phyloP scores from a whole-genome alignment of 2,797 vertebrate genomes.

The Halcyon leucocephala region DNA sequence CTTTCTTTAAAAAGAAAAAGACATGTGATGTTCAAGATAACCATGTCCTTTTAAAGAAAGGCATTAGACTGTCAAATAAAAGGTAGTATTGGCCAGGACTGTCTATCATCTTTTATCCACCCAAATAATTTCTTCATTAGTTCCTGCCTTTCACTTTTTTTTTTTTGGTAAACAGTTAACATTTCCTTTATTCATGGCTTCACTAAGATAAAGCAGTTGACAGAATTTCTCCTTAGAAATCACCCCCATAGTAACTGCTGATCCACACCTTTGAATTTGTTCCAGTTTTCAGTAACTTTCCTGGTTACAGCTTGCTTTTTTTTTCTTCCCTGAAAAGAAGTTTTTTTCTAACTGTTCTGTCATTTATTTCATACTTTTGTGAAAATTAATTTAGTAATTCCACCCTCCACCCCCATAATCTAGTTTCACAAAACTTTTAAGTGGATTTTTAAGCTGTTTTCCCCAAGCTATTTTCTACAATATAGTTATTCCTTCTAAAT shows the following conservation, averaged over 20 bases:
- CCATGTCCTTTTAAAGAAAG: background rate
- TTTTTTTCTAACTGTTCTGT: background rate
- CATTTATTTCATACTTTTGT: background rate
- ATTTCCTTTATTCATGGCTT: background rate
- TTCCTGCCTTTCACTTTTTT: background rate
- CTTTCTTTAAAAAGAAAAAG: background rate
- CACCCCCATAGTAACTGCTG: background rate
- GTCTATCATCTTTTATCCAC: background rate
- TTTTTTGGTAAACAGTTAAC: background rate
- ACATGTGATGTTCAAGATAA: background rate
- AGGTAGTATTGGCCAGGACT: background rate
- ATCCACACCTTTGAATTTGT: background rate
- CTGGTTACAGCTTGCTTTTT: background rate
- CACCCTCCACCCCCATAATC: background rate
- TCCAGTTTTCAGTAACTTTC: background rate
- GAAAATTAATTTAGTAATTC: background rate
- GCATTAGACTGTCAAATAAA: background rate
- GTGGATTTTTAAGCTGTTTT: background rate
- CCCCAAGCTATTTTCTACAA: background rate
- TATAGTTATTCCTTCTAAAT: background rate
- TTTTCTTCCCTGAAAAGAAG: background rate
- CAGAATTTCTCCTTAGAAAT: background rate
- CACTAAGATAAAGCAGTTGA: background rate
- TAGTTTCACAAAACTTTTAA: background rate
- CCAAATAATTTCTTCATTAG: background rate